Conservation (phyloP, 2,888 invertebrate genomes). For the Microplitis deprimator region DNA sequence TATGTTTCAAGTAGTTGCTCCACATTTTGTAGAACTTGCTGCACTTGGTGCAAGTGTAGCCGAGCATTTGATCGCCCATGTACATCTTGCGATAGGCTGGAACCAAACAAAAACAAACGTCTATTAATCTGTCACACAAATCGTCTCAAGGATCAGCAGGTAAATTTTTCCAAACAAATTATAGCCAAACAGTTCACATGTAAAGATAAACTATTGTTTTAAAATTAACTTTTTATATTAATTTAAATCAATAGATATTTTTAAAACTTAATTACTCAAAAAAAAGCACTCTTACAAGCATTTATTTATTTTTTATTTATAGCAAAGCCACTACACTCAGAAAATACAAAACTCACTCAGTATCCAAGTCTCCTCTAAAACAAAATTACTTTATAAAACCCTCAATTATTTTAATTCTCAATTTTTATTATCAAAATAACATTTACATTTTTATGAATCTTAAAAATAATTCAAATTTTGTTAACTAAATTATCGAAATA, state of each 20-base stretch:
- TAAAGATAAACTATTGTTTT: neutral
- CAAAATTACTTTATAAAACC: neutral
- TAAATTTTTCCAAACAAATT: neutral
- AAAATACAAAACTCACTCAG: neutral
- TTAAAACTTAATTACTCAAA: slow-evolving; percentile 27
- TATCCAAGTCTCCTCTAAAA: neutral
- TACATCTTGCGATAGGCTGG: slow-evolving; percentile 70
- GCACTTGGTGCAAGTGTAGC: slow-evolving; percentile 70
- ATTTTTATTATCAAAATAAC: neutral
- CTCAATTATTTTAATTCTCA: no score
- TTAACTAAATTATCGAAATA: no score
- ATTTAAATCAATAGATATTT: neutral
- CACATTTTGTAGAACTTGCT: slow-evolving; percentile 72
- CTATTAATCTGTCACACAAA: slow-evolving; percentile 3
- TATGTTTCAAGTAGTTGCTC: slow-evolving; percentile 71
- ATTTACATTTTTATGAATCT: neutral
- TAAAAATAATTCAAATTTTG: neutral
- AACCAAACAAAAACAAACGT: slow-evolving; percentile 58
- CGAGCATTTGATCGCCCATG: slow-evolving; percentile 69
- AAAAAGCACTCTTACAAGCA: slow-evolving; percentile 41
- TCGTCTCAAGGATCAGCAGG: slow-evolving; percentile 5
- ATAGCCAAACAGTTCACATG: no score
- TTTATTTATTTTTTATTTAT: slow-evolving; percentile 11
- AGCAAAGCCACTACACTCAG: neutral
- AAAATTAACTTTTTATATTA: neutral